Evolutionary conservation across 2,113 vertebrate species (phyloP).

Genomic region (Rhizomys pruinosus): DNA sequence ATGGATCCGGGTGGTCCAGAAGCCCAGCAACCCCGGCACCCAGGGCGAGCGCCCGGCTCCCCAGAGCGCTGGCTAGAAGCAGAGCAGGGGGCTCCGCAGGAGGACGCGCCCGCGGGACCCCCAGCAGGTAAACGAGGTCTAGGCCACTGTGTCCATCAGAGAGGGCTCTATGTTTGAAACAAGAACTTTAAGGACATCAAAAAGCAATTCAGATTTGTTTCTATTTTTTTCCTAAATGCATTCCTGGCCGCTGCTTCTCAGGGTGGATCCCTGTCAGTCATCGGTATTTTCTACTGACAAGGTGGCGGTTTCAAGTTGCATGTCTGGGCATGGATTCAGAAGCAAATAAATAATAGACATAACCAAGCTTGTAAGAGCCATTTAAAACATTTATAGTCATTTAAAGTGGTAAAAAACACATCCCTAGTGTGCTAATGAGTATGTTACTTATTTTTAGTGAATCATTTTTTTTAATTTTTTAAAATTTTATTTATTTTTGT

Average conservation of each 20-base stretch:
- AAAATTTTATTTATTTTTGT: too few species aligned
- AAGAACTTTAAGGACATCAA: not conserved
- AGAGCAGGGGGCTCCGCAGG: not conserved
- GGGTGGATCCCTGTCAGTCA: not conserved
- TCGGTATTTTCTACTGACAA: not conserved
- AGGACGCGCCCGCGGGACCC: not conserved
- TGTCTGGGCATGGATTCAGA: not conserved
- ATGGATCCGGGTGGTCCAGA: slow-evolving; percentile 65
- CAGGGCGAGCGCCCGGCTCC: too few species aligned
- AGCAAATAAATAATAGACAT: not conserved
- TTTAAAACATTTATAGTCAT: not conserved
- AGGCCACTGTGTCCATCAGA: not conserved
- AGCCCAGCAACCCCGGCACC: not conserved
- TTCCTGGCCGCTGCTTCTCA: not conserved
- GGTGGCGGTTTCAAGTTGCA: not conserved
- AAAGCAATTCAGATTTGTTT: not conserved
- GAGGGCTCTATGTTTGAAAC: not conserved
- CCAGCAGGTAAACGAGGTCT: slow-evolving; percentile 69
- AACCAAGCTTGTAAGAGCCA: not conserved
- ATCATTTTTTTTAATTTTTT: too few species aligned
- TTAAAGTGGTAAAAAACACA: not conserved
- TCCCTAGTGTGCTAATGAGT: not conserved
- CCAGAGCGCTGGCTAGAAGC: not conserved
- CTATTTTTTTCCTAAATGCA: not conserved
- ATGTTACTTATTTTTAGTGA: slow-evolving; percentile 11